Conservation (phyloP, 2,888 invertebrate species). For the Bombyx huttoni region DNA sequence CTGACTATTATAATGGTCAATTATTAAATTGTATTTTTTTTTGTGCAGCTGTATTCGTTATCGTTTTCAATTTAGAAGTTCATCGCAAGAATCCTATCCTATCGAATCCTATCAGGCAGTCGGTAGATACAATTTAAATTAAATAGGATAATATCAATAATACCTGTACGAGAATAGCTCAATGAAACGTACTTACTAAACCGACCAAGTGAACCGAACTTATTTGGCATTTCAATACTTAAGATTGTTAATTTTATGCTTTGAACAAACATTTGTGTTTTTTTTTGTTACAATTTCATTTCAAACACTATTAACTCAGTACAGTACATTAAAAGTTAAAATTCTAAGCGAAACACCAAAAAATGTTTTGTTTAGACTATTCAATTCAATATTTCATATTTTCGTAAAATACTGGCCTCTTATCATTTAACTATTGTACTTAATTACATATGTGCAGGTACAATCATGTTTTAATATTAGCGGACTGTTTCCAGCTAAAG, state of each 20-base stretch:
- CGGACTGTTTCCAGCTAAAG: conserved; percentile 3
- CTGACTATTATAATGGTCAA: too few species aligned
- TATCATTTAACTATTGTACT: conserved; percentile 2
- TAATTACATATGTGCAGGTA: not conserved
- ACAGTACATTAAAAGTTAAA: not conserved
- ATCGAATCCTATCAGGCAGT: too few species aligned
- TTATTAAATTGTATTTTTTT: too few species aligned
- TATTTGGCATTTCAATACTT: not conserved
- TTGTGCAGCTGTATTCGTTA: too few species aligned
- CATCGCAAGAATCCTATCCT: too few species aligned
- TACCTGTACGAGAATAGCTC: too few species aligned
- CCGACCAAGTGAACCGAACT: not conserved
- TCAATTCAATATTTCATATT: not conserved
- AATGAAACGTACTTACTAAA: too few species aligned
- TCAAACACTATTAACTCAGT: not conserved
- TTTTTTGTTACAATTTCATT: not conserved
- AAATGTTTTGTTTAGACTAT: not conserved
- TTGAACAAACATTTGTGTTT: not conserved
- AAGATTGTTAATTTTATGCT: not conserved
- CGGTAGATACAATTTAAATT: too few species aligned
- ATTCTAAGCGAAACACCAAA: not conserved
- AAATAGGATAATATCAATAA: too few species aligned
- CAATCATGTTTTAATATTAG: not conserved
- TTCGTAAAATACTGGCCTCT: conserved; percentile 16
- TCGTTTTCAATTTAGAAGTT: too few species aligned